Percentiles rank a stretch among this genome's conserved stretches.
Evolutionary conservation across 2,888 invertebrate genomes (phyloP).

Genomic region (Hirtodrosophila confusa): DNA sequence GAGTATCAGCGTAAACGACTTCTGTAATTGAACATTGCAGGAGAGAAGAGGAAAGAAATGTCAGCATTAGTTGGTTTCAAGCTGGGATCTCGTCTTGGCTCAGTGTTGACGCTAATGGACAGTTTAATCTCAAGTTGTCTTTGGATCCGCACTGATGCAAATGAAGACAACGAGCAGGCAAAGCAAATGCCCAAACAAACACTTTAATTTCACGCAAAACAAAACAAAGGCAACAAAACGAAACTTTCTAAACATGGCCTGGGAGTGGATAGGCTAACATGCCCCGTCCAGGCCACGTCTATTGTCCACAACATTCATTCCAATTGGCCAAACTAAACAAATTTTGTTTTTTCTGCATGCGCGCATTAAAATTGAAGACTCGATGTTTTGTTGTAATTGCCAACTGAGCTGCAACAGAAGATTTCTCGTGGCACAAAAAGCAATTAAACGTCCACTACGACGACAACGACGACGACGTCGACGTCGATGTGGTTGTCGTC

Average conservation of each 20-base stretch:
- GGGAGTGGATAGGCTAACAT: constrained; percentile 21
- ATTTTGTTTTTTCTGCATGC: constrained; percentile 33
- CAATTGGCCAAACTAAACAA: constrained; percentile 48
- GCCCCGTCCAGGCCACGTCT: constrained; percentile 6
- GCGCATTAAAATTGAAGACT: constrained; percentile 60
- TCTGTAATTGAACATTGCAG: constrained; percentile 87
- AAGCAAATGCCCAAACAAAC: constrained; percentile 60
- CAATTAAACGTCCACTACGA: constrained; percentile 84
- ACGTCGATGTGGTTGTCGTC: constrained; percentile 69
- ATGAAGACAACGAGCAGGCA: constrained; percentile 60
- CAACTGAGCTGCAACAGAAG: constrained; percentile 54
- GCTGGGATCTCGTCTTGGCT: constrained; percentile 8
- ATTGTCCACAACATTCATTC: constrained; percentile 37
- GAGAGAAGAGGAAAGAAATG: constrained; percentile 28
- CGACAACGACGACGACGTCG: constrained; percentile 55
- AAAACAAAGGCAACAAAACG: constrained; percentile 27
- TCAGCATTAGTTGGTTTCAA: constrained; percentile 10
- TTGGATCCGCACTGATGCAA: constrained; percentile 58
- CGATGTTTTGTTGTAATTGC: constrained; percentile 48
- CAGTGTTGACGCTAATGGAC: constrained; percentile 75
- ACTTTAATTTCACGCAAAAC: constrained; percentile 69
- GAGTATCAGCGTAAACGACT: constrained; percentile 95
- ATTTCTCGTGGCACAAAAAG: constrained; percentile 76
- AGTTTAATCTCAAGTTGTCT: constrained; percentile 70
- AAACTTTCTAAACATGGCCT: constrained; percentile 63